Base-by-base conservation (phyloP, 2,113 vertebrate genomes). In the Dipodomys spectabilis region DNA sequence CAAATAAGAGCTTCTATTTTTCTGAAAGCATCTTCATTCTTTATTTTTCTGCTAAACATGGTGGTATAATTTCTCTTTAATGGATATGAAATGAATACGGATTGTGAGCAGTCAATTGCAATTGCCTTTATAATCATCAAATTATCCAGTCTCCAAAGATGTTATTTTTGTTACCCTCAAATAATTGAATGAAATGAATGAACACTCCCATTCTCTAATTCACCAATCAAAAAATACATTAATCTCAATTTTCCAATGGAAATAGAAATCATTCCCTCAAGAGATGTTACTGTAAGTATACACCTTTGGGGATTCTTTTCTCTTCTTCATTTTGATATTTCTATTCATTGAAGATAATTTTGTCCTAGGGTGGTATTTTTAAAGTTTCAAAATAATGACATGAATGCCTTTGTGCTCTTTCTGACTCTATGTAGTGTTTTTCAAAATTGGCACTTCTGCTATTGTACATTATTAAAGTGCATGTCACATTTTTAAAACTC, bases 311-410 rank as follows among this genome's bases (percentile, higher is more conserved):
- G 1, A 83, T 78, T 90, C 57, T 92, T 85, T 95, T 82, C 30
- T 94, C 69, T 30, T 88, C 67, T 81, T 90, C 13, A 20, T 92
- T 96, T 90, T 94, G 57, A 72, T 92, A 68, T 73, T 95, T 94
- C 60, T 90, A 81, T 82, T 92, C 68, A 93, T 82, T 96, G 28
- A n/a, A 93, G 83, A 82, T 83, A 84, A 96, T 82, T 92, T 71
- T 87, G n/a, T 84, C 86, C 27, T 74, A 25, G 22, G 57, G 32
- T 90, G 23, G 60, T 77, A 83, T 83, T 94, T 94, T 90, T 74
- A 81, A 92, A 77, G 45, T 92, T 96, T 73, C 73, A 95, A 96
- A 96, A 96, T 90, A 95, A 94, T 94, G 90, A 49, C 69, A 84
- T 35, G 25, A 65, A 5, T 84, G 35, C 62, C 75, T 44, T 45